phyloP scores from a whole-genome alignment of 35 echinoderm and acorn worm genomes.

The Lytechinus pictus region DNA sequence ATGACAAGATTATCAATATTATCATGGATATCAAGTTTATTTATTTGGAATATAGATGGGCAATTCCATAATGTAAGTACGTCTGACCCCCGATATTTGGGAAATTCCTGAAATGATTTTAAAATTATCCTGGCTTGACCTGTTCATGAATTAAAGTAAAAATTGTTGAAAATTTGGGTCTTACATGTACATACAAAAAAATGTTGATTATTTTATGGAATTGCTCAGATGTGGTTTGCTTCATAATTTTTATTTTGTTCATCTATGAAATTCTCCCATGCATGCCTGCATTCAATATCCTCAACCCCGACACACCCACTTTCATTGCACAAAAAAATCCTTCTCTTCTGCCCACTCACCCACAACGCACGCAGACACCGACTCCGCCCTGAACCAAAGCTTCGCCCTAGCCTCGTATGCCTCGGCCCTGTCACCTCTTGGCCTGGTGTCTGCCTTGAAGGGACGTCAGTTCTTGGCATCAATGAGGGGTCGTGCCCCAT shows the following conservation, averaged over 20 bases:
- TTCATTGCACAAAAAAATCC: neutral
- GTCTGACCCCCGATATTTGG: too few species aligned
- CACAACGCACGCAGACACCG: slow-evolving; percentile 20
- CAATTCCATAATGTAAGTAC: too few species aligned
- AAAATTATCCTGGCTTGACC: too few species aligned
- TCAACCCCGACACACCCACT: neutral
- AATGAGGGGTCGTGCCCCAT: neutral
- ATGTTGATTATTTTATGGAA: too few species aligned
- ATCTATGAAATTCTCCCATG: neutral
- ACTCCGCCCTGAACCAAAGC: slow-evolving; percentile 30
- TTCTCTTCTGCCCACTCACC: neutral
- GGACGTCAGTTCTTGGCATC: slow-evolving; percentile 39
- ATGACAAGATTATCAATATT: too few species aligned
- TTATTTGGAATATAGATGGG: too few species aligned
- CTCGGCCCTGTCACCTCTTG: slow-evolving; percentile 19
- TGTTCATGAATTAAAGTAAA: too few species aligned
- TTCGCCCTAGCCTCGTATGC: slow-evolving; percentile 12
- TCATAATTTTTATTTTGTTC: neutral
- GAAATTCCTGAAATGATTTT: too few species aligned
- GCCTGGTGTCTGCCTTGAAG: neutral
- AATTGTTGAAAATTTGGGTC: too few species aligned
- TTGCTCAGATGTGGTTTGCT: too few species aligned
- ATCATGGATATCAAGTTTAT: too few species aligned
- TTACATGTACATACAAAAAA: too few species aligned
- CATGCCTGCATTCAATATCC: neutral